phyloP scores from a whole-genome alignment of 2,888 invertebrate species.

The Acanthosepion pharaonis region DNA sequence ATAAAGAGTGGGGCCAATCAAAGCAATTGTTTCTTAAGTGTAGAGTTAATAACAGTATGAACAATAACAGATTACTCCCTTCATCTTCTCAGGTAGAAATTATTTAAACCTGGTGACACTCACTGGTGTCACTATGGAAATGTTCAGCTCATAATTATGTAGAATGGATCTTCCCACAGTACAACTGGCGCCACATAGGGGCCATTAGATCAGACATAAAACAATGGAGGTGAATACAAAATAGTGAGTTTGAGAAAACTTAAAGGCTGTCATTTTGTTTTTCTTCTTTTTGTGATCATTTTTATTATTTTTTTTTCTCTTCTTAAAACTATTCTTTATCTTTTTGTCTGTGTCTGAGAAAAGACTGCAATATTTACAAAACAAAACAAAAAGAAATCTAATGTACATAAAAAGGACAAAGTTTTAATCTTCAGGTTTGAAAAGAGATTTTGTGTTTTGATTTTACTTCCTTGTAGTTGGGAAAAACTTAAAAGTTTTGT shows the following conservation, averaged over 20 bases:
- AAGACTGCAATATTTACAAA: too few relatives aligned
- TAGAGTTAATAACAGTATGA: background rate
- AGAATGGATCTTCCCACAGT: slow-evolving; percentile 8
- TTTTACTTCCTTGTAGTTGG: too few relatives aligned
- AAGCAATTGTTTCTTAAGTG: background rate
- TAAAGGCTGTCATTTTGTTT: background rate
- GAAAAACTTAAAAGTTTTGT: too few relatives aligned
- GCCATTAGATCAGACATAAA: slow-evolving; percentile 20
- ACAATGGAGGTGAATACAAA: background rate
- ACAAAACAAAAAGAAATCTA: too few relatives aligned
- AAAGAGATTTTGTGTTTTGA: too few relatives aligned
- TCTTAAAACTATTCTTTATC: too few relatives aligned
- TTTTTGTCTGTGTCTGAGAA: too few relatives aligned
- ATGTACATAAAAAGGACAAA: too few relatives aligned
- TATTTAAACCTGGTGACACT: background rate
- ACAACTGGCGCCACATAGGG: slow-evolving; percentile 33
- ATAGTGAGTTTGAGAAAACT: background rate
- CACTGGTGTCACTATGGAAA: background rate
- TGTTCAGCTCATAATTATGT: slow-evolving; percentile 20
- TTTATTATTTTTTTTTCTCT: background rate
- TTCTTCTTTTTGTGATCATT: background rate
- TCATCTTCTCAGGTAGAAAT: background rate
- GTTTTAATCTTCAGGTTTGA: too few relatives aligned
- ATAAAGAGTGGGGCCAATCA: background rate
- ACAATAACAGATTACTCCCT: background rate